These are phyloP conservation scores for Papilio glaucus DNA, from an alignment of 1,140 invertebrate species.

Conservation along the genomic window DNA sequence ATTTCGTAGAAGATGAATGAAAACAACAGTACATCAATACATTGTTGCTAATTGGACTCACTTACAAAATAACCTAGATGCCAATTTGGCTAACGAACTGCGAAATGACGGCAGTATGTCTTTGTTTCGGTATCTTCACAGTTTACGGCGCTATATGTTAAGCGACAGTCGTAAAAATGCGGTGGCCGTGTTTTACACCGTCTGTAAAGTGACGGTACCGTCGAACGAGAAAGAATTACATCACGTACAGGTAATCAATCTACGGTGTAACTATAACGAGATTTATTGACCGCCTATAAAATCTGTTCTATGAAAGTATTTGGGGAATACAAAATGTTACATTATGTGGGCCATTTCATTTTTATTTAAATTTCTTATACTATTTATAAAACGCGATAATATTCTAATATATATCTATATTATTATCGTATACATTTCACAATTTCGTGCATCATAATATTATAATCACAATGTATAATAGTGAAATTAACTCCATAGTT, in stretches of 20 bases:
- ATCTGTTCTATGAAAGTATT: slow-evolving; percentile 49
- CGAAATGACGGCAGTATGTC: slow-evolving; percentile 63
- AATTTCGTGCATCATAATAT: too few species aligned
- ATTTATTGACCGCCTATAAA: slow-evolving; percentile 56
- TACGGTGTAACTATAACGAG: slow-evolving; percentile 48
- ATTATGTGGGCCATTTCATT: background rate
- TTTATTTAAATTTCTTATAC: too few species aligned
- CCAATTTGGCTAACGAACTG: slow-evolving; percentile 69
- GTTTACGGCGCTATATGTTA: slow-evolving; percentile 75
- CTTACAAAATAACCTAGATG: slow-evolving; percentile 50
- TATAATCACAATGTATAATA: too few species aligned
- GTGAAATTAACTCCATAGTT: too few species aligned
- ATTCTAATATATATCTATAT: too few species aligned
- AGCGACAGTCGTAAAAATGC: slow-evolving; percentile 70
- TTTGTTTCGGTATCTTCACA: slow-evolving; percentile 56
- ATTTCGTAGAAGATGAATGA: background rate
- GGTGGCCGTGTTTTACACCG: slow-evolving; percentile 66
- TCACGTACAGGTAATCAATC: slow-evolving; percentile 64
- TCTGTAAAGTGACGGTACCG: slow-evolving; percentile 64
- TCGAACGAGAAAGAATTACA: slow-evolving; percentile 50
- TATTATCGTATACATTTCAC: too few species aligned
- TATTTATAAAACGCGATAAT: too few species aligned
- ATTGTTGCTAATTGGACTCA: slow-evolving; percentile 39
- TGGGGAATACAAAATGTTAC: background rate
- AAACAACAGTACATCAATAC: background rate